Evolutionary conservation across 2,888 invertebrate species (phyloP), one percentile per base, ranked within the genome.

Genomic region (Epinotia nisella): DNA sequence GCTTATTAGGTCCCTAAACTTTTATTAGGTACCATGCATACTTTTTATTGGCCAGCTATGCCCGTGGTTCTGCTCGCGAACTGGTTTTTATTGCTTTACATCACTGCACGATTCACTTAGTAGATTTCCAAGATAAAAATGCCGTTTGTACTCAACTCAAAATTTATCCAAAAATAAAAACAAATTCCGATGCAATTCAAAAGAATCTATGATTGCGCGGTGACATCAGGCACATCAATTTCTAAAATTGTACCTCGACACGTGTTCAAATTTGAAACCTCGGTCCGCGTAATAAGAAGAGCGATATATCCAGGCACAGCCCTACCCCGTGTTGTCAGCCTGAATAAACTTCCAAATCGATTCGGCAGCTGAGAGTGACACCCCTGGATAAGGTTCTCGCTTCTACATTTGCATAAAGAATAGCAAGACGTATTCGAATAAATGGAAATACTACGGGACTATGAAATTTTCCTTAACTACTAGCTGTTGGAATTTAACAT

Each of bases 261-360:
- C 66, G 60, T 71, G 72, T 61, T 69, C 55, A 60, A 58, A 78
- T 78, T 78, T 81, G 83, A 80, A 74, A 79, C 79, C 79, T 77
- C 78, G 77, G 83, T 81, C 79, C 79, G 79, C 78, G 70, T 58
- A 71, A 39, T 65, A 64, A 75, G 74, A 74, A 83, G 81, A 81
- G 81, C 86, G 88, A 90, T 89, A 88, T 87, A 89, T 87, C 87
- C 80, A 80, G 78, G 81, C 84, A 85, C 85, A 87, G 85, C 84
- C 85, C 84, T 84, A 86, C 87, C 87, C 86, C 89, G 89, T 88
- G 90, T 91, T 91, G 92, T 92, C 93, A 90, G 87, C 83, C 86
- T 88, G 90, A 91, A 93, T 93, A 92, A 91, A 92, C 91, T 90
- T 89, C 90, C 88, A 90, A 93, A 92, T 93, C 92, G 93, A 91